These are phyloP conservation scores for Octodonta nipae DNA, from an alignment of 2,888 invertebrate species.

Conservation along the genomic window DNA sequence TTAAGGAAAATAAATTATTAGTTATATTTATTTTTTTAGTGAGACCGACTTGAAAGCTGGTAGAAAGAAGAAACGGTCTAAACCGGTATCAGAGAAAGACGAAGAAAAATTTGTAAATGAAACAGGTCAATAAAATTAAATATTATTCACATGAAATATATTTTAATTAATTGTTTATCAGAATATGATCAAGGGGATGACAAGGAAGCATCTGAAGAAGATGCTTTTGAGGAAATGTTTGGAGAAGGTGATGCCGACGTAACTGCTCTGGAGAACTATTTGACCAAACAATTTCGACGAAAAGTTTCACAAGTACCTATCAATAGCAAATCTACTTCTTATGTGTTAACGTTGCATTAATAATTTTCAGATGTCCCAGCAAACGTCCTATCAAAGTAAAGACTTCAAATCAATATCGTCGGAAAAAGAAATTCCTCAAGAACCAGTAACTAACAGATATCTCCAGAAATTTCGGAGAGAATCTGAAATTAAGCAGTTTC, in stretches of 20 bases:
- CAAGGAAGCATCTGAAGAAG: conserved; percentile 1
- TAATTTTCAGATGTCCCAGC: background rate
- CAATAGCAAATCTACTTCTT: background rate
- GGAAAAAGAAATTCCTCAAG: conserved; percentile 12
- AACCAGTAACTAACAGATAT: conserved; percentile 13
- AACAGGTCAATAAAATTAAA: background rate
- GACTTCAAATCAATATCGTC: conserved; percentile 16
- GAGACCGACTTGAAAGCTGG: too few species aligned
- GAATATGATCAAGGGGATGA: conserved; percentile 1
- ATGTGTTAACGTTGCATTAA: background rate
- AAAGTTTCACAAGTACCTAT: conserved; percentile 27
- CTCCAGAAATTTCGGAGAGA: conserved; percentile 32
- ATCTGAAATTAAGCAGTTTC: conserved; percentile 26
- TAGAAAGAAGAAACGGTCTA: too few species aligned
- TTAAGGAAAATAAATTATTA: too few species aligned
- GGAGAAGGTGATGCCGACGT: conserved; percentile 14
- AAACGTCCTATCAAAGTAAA: conserved; percentile 25
- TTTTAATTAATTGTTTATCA: background rate
- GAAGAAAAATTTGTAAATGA: background rate
- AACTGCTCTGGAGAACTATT: conserved; percentile 11
- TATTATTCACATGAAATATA: background rate
- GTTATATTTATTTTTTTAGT: too few species aligned
- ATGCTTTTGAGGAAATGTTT: conserved; percentile 14
- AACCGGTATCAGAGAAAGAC: too few species aligned
- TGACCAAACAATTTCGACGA: conserved; percentile 25